Conservation (phyloP, 2,797 vertebrate genomes). For the Poecilia picta region DNA sequence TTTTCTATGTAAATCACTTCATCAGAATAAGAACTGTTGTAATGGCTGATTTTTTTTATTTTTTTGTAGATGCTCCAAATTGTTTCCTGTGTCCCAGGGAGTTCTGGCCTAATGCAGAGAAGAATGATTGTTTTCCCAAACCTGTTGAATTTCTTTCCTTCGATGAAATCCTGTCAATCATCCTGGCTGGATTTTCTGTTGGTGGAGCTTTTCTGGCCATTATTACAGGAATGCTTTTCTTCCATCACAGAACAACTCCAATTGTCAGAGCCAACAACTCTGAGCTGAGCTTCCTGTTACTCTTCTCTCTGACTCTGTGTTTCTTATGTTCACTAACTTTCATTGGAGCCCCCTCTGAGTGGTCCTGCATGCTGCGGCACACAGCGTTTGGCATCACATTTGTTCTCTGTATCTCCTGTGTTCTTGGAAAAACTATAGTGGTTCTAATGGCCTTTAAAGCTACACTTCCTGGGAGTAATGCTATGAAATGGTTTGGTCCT, state of each 20-base stretch:
- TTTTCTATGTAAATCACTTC: not conserved
- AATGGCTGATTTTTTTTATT: not conserved
- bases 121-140: slow-evolving; percentile 60
- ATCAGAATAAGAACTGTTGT: not conserved
- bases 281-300: too few relatives aligned
- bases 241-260: slow-evolving; percentile 34
- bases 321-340: slow-evolving; percentile 76
- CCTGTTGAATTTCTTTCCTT: slow-evolving; percentile 75
- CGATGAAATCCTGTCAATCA: slow-evolving; percentile 67
- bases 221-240: slow-evolving; percentile 26
- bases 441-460: too few relatives aligned
- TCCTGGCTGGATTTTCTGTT: slow-evolving; percentile 59
- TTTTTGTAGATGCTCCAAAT: slow-evolving; percentile 63
- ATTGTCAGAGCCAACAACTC: too few relatives aligned
- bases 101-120: slow-evolving; percentile 68
- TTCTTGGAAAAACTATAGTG: too few relatives aligned
- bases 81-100: slow-evolving; percentile 67
- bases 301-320: slow-evolving; percentile 73
- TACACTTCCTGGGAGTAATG: too few relatives aligned
- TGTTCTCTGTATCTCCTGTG: slow-evolving; percentile 27
- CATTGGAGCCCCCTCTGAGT: slow-evolving; percentile 66
- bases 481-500: too few relatives aligned
- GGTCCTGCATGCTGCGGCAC: slow-evolving; percentile 68
- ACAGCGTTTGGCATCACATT: slow-evolving; percentile 72
- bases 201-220: slow-evolving; percentile 55